These are phyloP conservation scores for Drosophila oshimai DNA, from an alignment of 1,140 invertebrate genomes.

Conservation along the genomic window DNA sequence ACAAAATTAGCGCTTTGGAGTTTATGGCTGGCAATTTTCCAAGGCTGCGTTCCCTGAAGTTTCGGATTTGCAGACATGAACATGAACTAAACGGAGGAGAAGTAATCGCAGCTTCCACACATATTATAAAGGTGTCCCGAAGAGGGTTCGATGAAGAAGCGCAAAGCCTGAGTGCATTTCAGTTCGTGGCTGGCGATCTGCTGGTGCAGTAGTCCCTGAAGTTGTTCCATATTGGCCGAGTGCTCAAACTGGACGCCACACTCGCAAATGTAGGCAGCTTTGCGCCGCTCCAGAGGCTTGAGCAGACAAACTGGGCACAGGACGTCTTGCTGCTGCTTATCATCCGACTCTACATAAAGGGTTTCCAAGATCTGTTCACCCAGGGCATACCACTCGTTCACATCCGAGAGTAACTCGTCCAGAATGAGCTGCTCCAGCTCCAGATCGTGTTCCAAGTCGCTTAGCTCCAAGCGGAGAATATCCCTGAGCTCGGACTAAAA, in stretches of 20 bases:
- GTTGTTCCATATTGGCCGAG: conserved; percentile 15
- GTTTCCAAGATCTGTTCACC: conserved; percentile 59
- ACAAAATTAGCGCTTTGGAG: too few species aligned
- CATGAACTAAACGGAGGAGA: conserved; percentile 48
- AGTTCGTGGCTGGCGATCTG: conserved; percentile 54
- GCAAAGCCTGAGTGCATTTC: conserved; percentile 49
- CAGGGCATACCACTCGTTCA: conserved; percentile 74
- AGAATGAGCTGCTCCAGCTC: conserved; percentile 62
- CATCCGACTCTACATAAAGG: conserved; percentile 40
- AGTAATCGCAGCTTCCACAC: conserved; percentile 74
- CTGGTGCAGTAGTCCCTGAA: conserved; percentile 26
- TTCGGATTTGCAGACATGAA: too few species aligned
- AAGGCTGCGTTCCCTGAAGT: too few species aligned
- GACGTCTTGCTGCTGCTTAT: conserved; percentile 1
- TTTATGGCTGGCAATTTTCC: too few species aligned
- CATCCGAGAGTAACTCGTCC: conserved; percentile 57
- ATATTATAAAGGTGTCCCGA: conserved; percentile 52
- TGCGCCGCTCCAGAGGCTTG: conserved; percentile 11
- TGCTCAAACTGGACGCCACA: conserved; percentile 58
- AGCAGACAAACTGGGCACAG: conserved; percentile 68
- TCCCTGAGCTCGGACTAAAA: conserved; percentile 47
- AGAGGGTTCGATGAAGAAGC: conserved; percentile 63
- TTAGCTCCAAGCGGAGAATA: conserved; percentile 59
- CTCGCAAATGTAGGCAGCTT: conserved; percentile 28
- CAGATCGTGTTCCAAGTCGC: conserved; percentile 61